Evolutionary conservation across 2,888 invertebrate genomes (phyloP).

Genomic region (Trypoxylon attenuatum): DNA sequence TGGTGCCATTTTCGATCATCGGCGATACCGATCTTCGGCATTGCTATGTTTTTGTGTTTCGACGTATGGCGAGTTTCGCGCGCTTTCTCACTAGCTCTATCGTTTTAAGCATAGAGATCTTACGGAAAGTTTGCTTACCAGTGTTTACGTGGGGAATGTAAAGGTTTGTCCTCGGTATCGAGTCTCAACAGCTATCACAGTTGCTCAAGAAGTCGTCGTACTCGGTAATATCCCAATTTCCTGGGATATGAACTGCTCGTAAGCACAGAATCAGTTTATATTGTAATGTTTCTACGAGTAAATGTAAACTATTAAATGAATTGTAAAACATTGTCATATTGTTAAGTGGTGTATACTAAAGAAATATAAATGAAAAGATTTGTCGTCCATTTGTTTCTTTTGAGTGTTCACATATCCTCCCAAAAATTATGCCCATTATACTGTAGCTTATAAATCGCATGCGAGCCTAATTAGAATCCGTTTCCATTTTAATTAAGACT

Average conservation of each 20-base stretch:
- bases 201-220: constrained; percentile 45
- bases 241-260: constrained; percentile 13
- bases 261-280: constrained; percentile 40
- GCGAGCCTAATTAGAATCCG: too few species aligned
- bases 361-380: constrained; percentile 12
- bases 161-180: constrained; percentile 1
- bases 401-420: too few species aligned
- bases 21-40: background rate
- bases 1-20: background rate
- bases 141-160: background rate
- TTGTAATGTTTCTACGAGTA: constrained; percentile 49
- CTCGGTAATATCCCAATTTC: constrained; percentile 10
- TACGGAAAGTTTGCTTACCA: background rate
- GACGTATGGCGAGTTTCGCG: background rate
- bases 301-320: constrained; percentile 21
- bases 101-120: background rate
- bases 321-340: constrained; percentile 24
- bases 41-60: background rate
- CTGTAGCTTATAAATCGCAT: too few species aligned
- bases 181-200: constrained; percentile 28
- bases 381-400: too few species aligned
- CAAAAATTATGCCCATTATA: too few species aligned
- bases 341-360: constrained; percentile 42
- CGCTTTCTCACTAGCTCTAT: background rate
- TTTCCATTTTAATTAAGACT: too few species aligned